Percentiles rank a stretch among this genome's conserved stretches.
These are phyloP conservation scores for Hylia prasina DNA, from an alignment of 2,113 vertebrate genomes.

Conservation along the genomic window DNA sequence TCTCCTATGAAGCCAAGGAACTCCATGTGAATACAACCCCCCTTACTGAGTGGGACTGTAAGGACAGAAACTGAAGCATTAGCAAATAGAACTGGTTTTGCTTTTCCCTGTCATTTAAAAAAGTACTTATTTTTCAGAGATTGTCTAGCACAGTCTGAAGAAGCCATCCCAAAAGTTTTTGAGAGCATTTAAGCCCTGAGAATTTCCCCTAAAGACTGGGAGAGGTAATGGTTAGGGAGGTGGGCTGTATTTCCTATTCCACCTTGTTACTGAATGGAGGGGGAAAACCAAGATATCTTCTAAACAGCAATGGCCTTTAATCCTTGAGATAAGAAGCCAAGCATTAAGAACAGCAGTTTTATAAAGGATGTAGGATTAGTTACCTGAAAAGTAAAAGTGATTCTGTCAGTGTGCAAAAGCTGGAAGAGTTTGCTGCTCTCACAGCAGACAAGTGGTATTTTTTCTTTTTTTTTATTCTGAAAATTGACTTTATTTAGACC, in stretches of 20 bases:
- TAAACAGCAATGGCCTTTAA: neutral
- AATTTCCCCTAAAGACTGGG: neutral
- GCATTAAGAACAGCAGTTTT: neutral
- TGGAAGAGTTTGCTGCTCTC: neutral
- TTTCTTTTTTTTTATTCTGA: neutral
- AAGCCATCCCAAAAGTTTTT: neutral
- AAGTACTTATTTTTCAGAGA: neutral
- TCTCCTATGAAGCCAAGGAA: neutral
- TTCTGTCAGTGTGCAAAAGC: neutral
- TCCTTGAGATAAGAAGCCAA: neutral
- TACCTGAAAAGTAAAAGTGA: neutral
- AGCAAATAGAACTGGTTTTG: neutral
- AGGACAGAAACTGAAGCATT: neutral
- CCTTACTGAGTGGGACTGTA: neutral
- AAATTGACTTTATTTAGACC: neutral
- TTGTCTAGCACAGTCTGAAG: neutral
- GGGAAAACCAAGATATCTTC: neutral
- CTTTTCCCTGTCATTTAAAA: neutral
- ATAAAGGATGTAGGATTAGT: neutral
- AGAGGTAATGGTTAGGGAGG: neutral
- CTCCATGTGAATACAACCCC: neutral
- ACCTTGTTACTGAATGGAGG: neutral
- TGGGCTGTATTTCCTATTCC: neutral
- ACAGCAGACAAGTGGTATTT: neutral
- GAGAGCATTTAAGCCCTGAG: neutral